Base-by-base conservation (phyloP, 2,888 invertebrate species). In the Pegoplata infirma region DNA sequence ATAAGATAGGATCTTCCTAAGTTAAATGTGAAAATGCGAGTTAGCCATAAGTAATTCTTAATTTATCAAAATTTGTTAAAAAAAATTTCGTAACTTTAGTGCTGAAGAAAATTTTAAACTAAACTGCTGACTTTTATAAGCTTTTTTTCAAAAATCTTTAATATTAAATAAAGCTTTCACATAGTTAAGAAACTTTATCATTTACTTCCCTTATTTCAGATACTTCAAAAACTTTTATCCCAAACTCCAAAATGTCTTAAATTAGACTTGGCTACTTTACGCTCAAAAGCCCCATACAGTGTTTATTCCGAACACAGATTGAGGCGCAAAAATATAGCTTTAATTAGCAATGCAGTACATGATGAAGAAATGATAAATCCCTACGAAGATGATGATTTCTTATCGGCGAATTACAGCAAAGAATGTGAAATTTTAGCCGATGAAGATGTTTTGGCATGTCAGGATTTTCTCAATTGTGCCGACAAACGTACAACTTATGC, bases 141-240 rank as follows among this genome's bases (percentile, higher is more conserved):
- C n/a, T n/a, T n/a, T n/a, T n/a, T n/a, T n/a, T n/a, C n/a, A n/a
- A n/a, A n/a, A n/a, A n/a, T n/a, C n/a, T n/a, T n/a, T n/a, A n/a
- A n/a, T n/a, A n/a, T n/a, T n/a, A n/a, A n/a, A n/a, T n/a, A n/a
- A n/a, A n/a, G n/a, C n/a, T n/a, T n/a, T n/a, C n/a, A n/a, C n/a
- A n/a, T n/a, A n/a, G n/a, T n/a, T n/a, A n/a, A n/a, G n/a, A n/a
- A n/a, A n/a, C n/a, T n/a, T n/a, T n/a, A n/a, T n/a, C n/a, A n/a
- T 40, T 28, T 56, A 36, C 25, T 19, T 21, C 7, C 10, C 8
- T 14, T 51, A n/a, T 19, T 32, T 44, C 17, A 88, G 88, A 86
- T 88, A 78, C 84, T 89, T 71, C 89, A 88, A 84, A 88, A 88
- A 82, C 84, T 89, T 67, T 81, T 89, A 84, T 88, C 87, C 66